phyloP scores from a whole-genome alignment of 1,140 invertebrate species.

The Eurosta solidaginis region DNA sequence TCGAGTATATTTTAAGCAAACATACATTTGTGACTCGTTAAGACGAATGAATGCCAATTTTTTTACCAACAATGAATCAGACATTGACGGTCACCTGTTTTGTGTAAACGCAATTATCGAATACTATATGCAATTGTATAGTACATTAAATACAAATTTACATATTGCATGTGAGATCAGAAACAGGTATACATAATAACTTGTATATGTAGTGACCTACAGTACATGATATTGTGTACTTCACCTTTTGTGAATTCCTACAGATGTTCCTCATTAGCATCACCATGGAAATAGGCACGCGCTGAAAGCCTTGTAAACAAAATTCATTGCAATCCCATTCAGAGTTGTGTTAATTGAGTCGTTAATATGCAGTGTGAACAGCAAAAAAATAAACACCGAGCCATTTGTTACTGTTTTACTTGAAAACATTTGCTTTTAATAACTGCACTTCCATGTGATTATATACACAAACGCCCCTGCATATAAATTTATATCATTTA shows the following conservation, averaged over 20 bases:
- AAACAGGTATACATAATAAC: not conserved
- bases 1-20: not conserved
- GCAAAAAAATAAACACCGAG: not conserved
- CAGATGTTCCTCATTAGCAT: not conserved
- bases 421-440: not conserved
- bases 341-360: not conserved
- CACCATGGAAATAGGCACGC: conserved; percentile 3
- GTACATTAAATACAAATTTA: not conserved
- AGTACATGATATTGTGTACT: not conserved
- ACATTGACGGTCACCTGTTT: conserved; percentile 3
- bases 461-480: no score
- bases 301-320: not conserved
- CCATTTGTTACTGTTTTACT: not conserved
- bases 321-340: not conserved
- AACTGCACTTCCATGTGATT: not conserved
- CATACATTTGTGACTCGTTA: not conserved
- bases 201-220: not conserved
- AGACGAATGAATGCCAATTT: not conserved
- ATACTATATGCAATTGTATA: not conserved
- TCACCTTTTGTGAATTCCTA: not conserved
- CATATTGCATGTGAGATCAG: not conserved
- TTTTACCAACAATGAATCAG: not conserved
- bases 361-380: not conserved
- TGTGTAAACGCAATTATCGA: not conserved
- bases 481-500: not conserved